Conservation (phyloP, 2,113 vertebrate species). For the Heloderma charlesbogerti region DNA sequence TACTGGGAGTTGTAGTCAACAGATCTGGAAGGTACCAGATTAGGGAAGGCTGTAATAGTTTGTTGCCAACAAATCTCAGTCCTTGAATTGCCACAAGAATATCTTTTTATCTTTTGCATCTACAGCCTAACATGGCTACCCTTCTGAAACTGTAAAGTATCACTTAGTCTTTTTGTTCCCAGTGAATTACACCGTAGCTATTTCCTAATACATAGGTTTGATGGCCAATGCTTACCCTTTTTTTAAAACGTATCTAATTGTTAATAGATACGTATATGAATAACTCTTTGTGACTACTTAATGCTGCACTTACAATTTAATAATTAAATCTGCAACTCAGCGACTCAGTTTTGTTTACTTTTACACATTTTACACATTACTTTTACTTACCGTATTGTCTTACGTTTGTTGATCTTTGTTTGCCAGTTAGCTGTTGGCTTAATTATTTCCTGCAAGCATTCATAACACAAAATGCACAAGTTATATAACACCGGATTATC, state of each 20-base stretch:
- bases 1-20: no score
- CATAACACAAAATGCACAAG: constrained; percentile 18
- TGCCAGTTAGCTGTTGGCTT: constrained; percentile 44
- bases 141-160: background rate
- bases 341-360: background rate
- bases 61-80: background rate
- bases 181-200: background rate
- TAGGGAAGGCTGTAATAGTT: background rate
- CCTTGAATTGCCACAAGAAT: background rate
- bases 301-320: background rate
- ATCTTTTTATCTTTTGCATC: no score
- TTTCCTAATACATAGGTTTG: background rate
- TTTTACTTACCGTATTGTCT: background rate
- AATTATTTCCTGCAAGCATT: constrained; percentile 47
- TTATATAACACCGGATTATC: constrained; percentile 9
- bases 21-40: no score
- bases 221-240: background rate
- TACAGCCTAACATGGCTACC: background rate
- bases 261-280: constrained; percentile 23
- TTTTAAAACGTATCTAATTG: constrained; percentile 18
- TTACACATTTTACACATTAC: background rate
- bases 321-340: background rate
- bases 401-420: constrained; percentile 50
- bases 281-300: constrained; percentile 30
- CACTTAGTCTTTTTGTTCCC: background rate